Evolutionary conservation across 2,113 vertebrate genomes (phyloP).

Genomic region (Pipra filicauda): DNA sequence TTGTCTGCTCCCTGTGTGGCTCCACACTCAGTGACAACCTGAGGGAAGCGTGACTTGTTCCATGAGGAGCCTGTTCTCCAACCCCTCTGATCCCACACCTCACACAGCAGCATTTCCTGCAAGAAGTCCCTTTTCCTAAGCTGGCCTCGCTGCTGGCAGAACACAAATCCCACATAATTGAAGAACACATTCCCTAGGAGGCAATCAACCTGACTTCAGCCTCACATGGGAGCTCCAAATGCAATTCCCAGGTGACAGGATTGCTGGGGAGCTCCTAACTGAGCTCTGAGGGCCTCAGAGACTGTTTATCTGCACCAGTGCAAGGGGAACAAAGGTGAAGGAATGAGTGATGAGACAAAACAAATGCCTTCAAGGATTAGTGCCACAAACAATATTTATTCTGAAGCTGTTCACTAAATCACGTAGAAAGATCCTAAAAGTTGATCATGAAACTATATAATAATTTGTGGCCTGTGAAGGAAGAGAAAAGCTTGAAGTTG

Average conservation of each 20-base stretch:
- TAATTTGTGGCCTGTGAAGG: neutral
- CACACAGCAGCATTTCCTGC: neutral
- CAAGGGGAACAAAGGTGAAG: neutral
- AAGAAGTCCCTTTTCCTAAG: neutral
- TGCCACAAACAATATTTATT: neutral
- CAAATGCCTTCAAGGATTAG: neutral
- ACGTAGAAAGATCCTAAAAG: neutral
- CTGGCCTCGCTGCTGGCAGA: neutral
- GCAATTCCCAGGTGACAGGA: neutral
- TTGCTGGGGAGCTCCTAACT: neutral
- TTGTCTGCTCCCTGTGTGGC: neutral
- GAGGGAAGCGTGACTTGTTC: neutral
- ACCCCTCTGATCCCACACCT: neutral
- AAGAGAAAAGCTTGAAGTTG: neutral
- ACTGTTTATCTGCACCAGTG: neutral
- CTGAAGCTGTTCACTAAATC: neutral
- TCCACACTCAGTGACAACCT: neutral
- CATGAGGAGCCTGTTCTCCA: neutral
- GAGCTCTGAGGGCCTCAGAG: neutral
- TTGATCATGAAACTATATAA: neutral
- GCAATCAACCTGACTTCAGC: neutral
- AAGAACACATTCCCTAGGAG: neutral
- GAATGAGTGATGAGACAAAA: neutral
- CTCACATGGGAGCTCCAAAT: accelerated
- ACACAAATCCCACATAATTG: neutral